Percentiles rank a stretch among this genome's conserved stretches.
Conservation (phyloP, 2,888 invertebrate genomes). For the Lasius platythorax region DNA sequence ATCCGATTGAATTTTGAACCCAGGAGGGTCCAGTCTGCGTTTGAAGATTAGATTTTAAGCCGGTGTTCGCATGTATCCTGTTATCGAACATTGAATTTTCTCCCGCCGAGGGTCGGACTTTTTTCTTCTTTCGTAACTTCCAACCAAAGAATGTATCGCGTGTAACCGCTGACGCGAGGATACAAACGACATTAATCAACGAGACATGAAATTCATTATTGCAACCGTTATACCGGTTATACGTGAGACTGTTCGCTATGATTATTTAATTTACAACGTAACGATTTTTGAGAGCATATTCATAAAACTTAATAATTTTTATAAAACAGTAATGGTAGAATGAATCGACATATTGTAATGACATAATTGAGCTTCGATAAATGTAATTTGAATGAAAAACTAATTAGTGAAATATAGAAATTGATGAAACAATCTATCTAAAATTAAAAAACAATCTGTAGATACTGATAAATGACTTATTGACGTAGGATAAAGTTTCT, state of each 20-base stretch:
- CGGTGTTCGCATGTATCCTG: slow-evolving; percentile 66
- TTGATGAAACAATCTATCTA: background rate
- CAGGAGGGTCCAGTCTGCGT: slow-evolving; percentile 63
- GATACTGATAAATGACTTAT: background rate
- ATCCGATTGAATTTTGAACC: slow-evolving; percentile 71
- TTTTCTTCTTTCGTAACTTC: slow-evolving; percentile 28
- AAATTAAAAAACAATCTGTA: background rate
- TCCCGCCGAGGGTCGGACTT: slow-evolving; percentile 51
- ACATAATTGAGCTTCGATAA: too few relatives aligned
- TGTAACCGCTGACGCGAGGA: background rate
- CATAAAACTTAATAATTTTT: too few relatives aligned
- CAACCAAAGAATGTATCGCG: background rate
- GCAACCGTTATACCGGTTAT: background rate
- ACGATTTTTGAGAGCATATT: too few relatives aligned
- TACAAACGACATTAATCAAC: slow-evolving; percentile 11
- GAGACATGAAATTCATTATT: slow-evolving; percentile 26
- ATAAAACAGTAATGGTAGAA: too few relatives aligned
- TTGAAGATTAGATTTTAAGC: slow-evolving; percentile 72
- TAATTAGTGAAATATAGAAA: background rate
- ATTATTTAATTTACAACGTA: too few relatives aligned
- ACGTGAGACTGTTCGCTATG: too few relatives aligned
- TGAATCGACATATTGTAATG: too few relatives aligned
- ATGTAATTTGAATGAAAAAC: background rate
- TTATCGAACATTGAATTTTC: slow-evolving; percentile 72
- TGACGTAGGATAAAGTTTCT: slow-evolving; percentile 1